Percentiles rank a stretch among this genome's conserved stretches.
These are phyloP conservation scores for Adineta ricciae DNA, from an alignment of 2,888 invertebrate genomes.

Conservation along the genomic window DNA sequence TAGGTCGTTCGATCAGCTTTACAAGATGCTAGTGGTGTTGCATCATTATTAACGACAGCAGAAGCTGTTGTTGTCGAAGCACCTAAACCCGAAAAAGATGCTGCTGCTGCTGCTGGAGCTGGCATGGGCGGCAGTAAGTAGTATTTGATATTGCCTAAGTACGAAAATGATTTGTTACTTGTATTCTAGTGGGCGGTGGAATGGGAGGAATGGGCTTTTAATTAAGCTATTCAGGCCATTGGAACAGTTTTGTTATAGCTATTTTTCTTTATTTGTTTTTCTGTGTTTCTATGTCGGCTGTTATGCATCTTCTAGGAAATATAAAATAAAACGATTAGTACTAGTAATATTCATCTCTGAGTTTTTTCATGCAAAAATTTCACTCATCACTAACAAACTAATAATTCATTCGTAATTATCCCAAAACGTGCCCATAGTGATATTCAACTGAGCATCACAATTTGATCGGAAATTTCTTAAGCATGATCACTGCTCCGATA, in stretches of 20 bases:
- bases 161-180: background rate
- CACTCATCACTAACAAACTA: no score
- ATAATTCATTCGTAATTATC: no score
- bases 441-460: no score
- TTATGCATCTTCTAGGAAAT: conserved; percentile 5
- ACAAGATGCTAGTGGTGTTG: conserved; percentile 84
- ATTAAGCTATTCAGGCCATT: background rate
- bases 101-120: conserved; percentile 39
- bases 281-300: background rate
- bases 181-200: conserved; percentile 53
- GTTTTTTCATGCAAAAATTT: no score
- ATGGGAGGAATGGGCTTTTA: conserved; percentile 55
- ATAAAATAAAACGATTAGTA: background rate
- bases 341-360: background rate
- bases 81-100: conserved; percentile 68
- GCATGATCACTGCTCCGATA: no score
- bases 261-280: background rate
- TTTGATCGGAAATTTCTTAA: no score
- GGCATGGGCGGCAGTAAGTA: conserved; percentile 55
- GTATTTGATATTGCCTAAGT: background rate
- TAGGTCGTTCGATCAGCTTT: conserved; percentile 78
- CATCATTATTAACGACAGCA: conserved; percentile 81
- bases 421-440: no score
- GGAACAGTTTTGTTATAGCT: background rate
- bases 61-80: conserved; percentile 90